phyloP scores from a whole-genome alignment of 1,140 invertebrate species.

The Octopus sinensis region DNA sequence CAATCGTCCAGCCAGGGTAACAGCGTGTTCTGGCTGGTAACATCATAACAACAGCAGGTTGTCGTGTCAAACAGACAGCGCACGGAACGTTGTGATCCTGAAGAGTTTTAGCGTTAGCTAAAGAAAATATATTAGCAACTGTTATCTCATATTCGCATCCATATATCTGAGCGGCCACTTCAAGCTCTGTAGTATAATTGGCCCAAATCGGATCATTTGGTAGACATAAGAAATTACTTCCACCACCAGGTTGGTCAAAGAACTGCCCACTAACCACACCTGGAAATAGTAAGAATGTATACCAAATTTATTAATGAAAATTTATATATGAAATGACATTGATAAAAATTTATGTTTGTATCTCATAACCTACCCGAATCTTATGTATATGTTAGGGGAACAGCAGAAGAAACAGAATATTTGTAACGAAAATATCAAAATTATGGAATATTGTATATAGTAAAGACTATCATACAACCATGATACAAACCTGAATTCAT shows the following conservation, averaged over 20 bases:
- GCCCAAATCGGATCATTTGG: not conserved
- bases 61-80: constrained; percentile 15
- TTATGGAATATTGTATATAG: too few species aligned
- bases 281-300: too few species aligned
- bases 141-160: not conserved
- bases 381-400: too few species aligned
- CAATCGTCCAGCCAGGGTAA: constrained; percentile 25
- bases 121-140: not conserved
- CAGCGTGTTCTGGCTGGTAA: not conserved
- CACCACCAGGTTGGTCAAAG: not conserved
- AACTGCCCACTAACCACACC: not conserved
- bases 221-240: not conserved
- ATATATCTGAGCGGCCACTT: not conserved
- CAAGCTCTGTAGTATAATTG: not conserved
- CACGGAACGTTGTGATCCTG: constrained; percentile 7
- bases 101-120: too few species aligned
- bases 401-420: too few species aligned
- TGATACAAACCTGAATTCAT: too few species aligned
- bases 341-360: too few species aligned
- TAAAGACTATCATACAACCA: too few species aligned
- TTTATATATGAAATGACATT: too few species aligned
- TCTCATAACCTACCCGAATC: too few species aligned
- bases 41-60: constrained; percentile 19
- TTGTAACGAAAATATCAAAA: too few species aligned
- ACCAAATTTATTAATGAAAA: too few species aligned